Conservation (phyloP, 2,888 invertebrate species). For the Eupithecia vulgata region DNA sequence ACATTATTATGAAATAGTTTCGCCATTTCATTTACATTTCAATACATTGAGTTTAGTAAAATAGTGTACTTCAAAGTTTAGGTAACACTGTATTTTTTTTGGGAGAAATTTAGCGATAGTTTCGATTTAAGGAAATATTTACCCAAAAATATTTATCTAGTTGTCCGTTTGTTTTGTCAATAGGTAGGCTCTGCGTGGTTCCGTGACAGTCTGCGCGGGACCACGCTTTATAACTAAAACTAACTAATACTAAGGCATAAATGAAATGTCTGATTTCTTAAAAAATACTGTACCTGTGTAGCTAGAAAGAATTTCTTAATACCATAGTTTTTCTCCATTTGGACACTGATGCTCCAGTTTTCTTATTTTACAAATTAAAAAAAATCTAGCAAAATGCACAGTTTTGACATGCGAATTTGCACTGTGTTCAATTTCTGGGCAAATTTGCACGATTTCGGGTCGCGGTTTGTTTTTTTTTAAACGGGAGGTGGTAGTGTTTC, state of each 20-base stretch:
- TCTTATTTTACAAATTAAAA: constrained; percentile 18
- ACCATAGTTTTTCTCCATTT: constrained; percentile 56
- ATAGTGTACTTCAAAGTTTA: not conserved
- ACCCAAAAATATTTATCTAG: constrained; percentile 75
- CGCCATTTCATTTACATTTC: not conserved
- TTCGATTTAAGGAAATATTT: constrained; percentile 77
- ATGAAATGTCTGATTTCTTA: constrained; percentile 71
- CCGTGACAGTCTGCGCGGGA: constrained; percentile 45
- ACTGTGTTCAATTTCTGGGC: constrained; percentile 16
- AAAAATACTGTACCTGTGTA: constrained; percentile 77
- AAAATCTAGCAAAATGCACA: constrained; percentile 21
- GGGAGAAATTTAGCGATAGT: constrained; percentile 47
- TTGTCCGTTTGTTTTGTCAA: constrained; percentile 71
- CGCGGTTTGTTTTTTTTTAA: constrained; percentile 22
- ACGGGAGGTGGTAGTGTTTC: constrained; percentile 44
- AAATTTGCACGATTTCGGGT: constrained; percentile 17
- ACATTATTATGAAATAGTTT: not conserved
- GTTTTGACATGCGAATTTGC: constrained; percentile 31
- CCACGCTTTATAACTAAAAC: constrained; percentile 35
- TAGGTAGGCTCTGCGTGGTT: constrained; percentile 54
- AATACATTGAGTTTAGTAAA: not conserved
- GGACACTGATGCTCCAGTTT: constrained; percentile 69
- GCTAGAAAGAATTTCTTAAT: constrained; percentile 78
- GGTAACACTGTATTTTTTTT: constrained; percentile 17
- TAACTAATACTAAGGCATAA: constrained; percentile 68